A percentile compares a stretch with the other conserved stretches of the same genome.
Conservation (phyloP, 2,888 invertebrate species). For the Drosophila mercatorum region DNA sequence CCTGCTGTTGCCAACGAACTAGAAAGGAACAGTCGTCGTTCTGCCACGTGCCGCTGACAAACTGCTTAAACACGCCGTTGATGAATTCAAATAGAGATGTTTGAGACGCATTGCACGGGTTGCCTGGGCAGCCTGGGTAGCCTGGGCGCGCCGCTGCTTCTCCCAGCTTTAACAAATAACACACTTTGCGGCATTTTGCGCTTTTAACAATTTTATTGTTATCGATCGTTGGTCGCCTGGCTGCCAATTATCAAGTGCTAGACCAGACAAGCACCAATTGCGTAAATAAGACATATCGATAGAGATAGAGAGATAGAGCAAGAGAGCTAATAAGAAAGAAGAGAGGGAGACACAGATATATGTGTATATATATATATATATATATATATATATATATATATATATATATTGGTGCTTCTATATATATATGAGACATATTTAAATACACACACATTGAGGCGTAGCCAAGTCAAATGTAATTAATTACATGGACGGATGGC, state of each 20-base stretch:
- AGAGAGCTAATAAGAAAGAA: not conserved
- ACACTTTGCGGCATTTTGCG: conserved; percentile 80
- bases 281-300: conserved; percentile 29
- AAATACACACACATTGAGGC: conserved; percentile 20
- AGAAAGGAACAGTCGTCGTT: conserved; percentile 68
- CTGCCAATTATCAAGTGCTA: conserved; percentile 73
- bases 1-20: conserved; percentile 75
- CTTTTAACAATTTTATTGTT: conserved; percentile 79
- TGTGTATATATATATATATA: not conserved
- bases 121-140: conserved; percentile 13
- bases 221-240: conserved; percentile 74
- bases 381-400: conserved; percentile 12
- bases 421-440: not conserved
- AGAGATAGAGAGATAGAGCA: not conserved
- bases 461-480: conserved; percentile 33
- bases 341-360: conserved; percentile 8
- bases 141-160: conserved; percentile 9
- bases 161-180: conserved; percentile 62
- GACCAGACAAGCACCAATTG: conserved; percentile 53
- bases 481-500: conserved; percentile 51
- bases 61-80: conserved; percentile 77
- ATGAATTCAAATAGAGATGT: conserved; percentile 73
- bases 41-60: conserved; percentile 74
- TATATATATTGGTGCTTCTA: too few relatives aligned
- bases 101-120: conserved; percentile 6